phyloP scores from a whole-genome alignment of 1,140 invertebrate species.

The Camponotus pennsylvanicus region DNA sequence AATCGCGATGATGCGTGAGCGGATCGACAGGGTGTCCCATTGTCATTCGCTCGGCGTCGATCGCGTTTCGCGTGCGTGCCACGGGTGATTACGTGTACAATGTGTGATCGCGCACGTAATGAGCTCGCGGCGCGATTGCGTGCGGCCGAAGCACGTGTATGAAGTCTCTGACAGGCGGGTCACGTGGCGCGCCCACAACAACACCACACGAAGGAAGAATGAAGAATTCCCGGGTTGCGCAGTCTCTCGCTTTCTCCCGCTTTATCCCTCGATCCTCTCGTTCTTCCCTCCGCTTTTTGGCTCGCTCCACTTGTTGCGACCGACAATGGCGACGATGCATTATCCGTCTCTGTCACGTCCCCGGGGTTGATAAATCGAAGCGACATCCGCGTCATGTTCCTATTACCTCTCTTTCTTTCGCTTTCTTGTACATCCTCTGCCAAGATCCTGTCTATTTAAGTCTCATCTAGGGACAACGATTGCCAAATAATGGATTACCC shows the following conservation, averaged over 20 bases:
- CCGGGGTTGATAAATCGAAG: slow-evolving; percentile 63
- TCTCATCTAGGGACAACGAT: background rate
- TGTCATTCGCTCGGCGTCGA: slow-evolving; percentile 47
- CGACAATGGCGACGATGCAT: slow-evolving; percentile 70
- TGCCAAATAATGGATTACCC: slow-evolving; percentile 1
- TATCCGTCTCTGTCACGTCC: slow-evolving; percentile 67
- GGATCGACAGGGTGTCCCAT: slow-evolving; percentile 10
- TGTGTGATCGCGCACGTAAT: slow-evolving; percentile 39
- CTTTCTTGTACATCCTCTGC: slow-evolving; percentile 6
- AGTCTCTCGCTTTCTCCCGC: slow-evolving; percentile 43
- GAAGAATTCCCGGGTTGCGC: slow-evolving; percentile 35
- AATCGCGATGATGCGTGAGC: background rate
- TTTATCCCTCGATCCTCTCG: background rate
- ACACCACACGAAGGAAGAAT: slow-evolving; percentile 11
- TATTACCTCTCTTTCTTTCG: slow-evolving; percentile 33
- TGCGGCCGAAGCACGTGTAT: slow-evolving; percentile 44
- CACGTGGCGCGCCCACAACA: background rate
- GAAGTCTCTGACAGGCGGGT: slow-evolving; percentile 19
- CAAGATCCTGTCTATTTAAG: slow-evolving; percentile 36
- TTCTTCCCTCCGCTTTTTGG: background rate
- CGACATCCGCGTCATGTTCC: slow-evolving; percentile 68
- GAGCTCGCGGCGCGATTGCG: slow-evolving; percentile 36
- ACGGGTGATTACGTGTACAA: slow-evolving; percentile 39
- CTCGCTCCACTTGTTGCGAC: slow-evolving; percentile 52
- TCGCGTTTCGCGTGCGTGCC: slow-evolving; percentile 27